Base-by-base conservation (phyloP, 1,140 invertebrate species). In the Oncopeltus fasciatus region DNA sequence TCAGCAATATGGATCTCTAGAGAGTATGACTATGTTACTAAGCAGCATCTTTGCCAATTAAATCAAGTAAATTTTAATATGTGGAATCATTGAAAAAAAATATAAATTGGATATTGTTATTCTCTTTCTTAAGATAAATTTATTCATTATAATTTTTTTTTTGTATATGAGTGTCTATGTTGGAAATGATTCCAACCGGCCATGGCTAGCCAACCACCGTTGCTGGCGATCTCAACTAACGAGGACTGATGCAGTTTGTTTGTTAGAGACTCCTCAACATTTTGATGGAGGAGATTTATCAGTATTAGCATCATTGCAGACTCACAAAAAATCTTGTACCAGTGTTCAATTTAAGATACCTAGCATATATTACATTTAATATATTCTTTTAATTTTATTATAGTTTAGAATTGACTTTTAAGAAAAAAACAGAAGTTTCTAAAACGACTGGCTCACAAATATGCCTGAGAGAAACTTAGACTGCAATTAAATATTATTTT, bases 261-360 rank as follows among this genome's bases (percentile, higher is more conserved):
- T 53, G 21, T 53, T 53, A 24, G n/a, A n/a, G 20, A 53, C 24
- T 53, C 18, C 24, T 53, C 49, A 20, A 14, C 24, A 26, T 26
- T 12, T 53, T 24, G 26, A 16, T 24, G 21, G 49, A 53, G 49
- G 26, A 2, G 26, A 53, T 24, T 18, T 53, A 53, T 53, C 49
- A 53, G 49, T 53, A 53, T 53, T 53, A 53, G 49, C 49, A 24
- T 53, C 20, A 53, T 53, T 24, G 49, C 49, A 53, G 49, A 53
- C 49, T 53, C 49, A 53, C 49, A 53, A 53, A 53, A 27, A 24
- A n/a, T n/a, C 3, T 26, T 53, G 21, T 53, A 53, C 49, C 49
- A 53, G 49, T 53, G 49, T 53, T 53, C 49, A 53, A 53, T 53
- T 53, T 53, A 53, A 53, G 49, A 53, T 53, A 53, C 49, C 49